These are phyloP conservation scores for Chionis minor DNA, from an alignment of 2,113 vertebrate species.

Conservation along the genomic window DNA sequence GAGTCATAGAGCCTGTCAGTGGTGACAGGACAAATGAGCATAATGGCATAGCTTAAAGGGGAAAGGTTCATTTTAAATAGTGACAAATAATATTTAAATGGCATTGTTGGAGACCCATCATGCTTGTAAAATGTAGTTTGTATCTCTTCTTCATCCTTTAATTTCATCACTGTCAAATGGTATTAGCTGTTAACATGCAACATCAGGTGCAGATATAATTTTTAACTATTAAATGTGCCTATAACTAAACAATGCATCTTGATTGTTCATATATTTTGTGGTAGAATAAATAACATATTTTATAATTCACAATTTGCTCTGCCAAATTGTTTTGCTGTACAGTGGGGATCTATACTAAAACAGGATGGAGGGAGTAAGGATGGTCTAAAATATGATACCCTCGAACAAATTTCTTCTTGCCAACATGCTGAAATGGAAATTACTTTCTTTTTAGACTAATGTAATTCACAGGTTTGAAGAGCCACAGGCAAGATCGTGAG, in stretches of 20 bases:
- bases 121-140: constrained; percentile 91
- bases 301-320: constrained; percentile 51
- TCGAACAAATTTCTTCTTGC: constrained; percentile 46
- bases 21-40: constrained; percentile 96
- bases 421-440: constrained; percentile 62
- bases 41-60: constrained; percentile 96
- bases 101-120: constrained; percentile 94
- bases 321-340: constrained; percentile 38
- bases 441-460: constrained; percentile 62
- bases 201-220: constrained; percentile 84
- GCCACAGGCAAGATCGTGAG: constrained; percentile 51
- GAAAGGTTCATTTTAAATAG: constrained; percentile 88
- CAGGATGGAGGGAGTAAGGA: background rate
- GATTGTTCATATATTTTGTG: constrained; percentile 70
- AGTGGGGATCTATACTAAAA: constrained; percentile 3
- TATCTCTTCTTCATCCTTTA: constrained; percentile 84
- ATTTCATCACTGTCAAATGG: constrained; percentile 83
- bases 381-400: constrained; percentile 48
- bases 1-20: constrained; percentile 97
- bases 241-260: constrained; percentile 78
- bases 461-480: constrained; percentile 58
- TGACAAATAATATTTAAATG: constrained; percentile 95
- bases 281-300: constrained; percentile 63
- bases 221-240: constrained; percentile 79
- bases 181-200: constrained; percentile 82